phyloP scores from a whole-genome alignment of 2,888 invertebrate genomes.

The Micropterix aruncella region DNA sequence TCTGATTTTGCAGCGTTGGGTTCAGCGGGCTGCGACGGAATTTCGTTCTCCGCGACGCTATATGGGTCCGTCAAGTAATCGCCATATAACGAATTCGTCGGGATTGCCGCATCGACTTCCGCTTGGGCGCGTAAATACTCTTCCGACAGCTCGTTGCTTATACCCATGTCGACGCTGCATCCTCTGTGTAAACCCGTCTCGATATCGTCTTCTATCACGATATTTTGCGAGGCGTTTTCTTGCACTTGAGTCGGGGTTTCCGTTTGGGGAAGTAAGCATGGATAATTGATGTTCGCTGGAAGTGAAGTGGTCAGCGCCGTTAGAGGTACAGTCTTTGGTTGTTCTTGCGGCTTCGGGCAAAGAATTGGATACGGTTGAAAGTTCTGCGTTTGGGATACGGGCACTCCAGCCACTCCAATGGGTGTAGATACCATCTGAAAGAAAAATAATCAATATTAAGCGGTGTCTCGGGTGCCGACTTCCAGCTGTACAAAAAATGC shows the following conservation, averaged over 20 bases:
- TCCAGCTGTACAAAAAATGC: too few relatives aligned
- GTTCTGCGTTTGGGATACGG: slow-evolving; percentile 19
- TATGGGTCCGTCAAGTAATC: slow-evolving; percentile 45
- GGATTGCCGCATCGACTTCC: neutral
- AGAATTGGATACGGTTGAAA: slow-evolving; percentile 18
- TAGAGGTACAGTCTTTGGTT: slow-evolving; percentile 4
- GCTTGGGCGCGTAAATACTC: neutral
- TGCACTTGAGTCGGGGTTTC: slow-evolving; percentile 1
- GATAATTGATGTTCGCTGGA: slow-evolving; percentile 10
- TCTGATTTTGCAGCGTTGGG: neutral
- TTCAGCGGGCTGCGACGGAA: slow-evolving; percentile 16
- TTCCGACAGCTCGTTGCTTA: neutral
- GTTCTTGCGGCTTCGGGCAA: slow-evolving; percentile 18
- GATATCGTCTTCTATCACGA: too few relatives aligned
- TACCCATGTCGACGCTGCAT: neutral
- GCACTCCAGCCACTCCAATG: slow-evolving; percentile 37
- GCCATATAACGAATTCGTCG: slow-evolving; percentile 25
- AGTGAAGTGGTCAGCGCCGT: slow-evolving; percentile 5
- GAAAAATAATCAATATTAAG: too few relatives aligned
- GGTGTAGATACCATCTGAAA: slow-evolving; percentile 52
- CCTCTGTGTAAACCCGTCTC: too few relatives aligned
- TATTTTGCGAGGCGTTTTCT: too few relatives aligned
- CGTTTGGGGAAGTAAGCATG: slow-evolving; percentile 5
- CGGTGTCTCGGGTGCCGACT: too few relatives aligned
- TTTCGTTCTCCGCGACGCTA: slow-evolving; percentile 19